A percentile compares a stretch with the other conserved stretches of the same genome.
phyloP scores from a whole-genome alignment of 2,797 vertebrate species.

The Parambassis ranga region DNA sequence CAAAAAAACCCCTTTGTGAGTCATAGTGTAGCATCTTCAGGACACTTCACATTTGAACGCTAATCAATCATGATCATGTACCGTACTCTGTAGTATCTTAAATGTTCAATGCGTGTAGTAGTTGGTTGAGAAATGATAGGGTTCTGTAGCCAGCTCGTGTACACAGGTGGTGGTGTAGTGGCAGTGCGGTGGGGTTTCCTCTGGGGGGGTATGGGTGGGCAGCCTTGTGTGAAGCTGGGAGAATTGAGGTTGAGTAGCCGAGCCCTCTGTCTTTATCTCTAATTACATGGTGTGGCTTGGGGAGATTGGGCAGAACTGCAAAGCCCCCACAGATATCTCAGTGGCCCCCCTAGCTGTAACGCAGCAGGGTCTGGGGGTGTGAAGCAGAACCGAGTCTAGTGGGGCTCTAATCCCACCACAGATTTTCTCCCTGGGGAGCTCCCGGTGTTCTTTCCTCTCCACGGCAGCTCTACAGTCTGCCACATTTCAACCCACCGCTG shows the following conservation, averaged over 20 bases:
- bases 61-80: conserved; percentile 38
- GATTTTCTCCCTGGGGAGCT: conserved; percentile 62
- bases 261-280: conserved; percentile 77
- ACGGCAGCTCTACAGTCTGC: conserved; percentile 51
- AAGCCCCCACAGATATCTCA: conserved; percentile 52
- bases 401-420: conserved; percentile 70
- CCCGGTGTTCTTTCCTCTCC: conserved; percentile 45
- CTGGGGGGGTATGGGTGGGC: conserved; percentile 54
- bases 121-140: conserved; percentile 18
- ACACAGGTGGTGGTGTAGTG: conserved; percentile 24
- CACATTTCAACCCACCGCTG: conserved; percentile 55
- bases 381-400: conserved; percentile 70
- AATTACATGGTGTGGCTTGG: conserved; percentile 72
- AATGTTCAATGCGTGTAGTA: conserved; percentile 28
- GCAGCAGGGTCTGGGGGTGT: conserved; percentile 55
- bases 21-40: conserved; percentile 4
- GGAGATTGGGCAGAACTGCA: conserved; percentile 71
- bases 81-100: not conserved
- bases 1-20: not conserved
- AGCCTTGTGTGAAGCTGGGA: conserved; percentile 65
- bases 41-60: conserved; percentile 13
- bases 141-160: conserved; percentile 8
- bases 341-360: conserved; percentile 25
- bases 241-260: conserved; percentile 74
- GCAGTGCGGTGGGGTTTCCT: conserved; percentile 36